Evolutionary conservation across 2,888 invertebrate genomes (phyloP).

Genomic region (Cacoxenus indagator): DNA sequence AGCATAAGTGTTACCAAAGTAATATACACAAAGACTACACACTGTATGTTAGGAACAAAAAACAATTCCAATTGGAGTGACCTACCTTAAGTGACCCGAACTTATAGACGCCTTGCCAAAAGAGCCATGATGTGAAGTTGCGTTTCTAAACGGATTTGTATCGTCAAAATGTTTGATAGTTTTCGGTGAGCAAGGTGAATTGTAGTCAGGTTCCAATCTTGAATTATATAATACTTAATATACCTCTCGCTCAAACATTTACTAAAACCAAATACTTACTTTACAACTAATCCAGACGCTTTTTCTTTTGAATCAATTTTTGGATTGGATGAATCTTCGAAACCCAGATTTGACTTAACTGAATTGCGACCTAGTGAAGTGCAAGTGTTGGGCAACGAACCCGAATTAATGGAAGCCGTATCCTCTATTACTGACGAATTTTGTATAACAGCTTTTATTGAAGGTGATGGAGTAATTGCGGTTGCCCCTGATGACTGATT

Average conservation of each 20-base stretch:
- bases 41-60: conserved; percentile 33
- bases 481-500: conserved; percentile 51
- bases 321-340: conserved; percentile 68
- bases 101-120: conserved; percentile 71
- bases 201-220: conserved; percentile 66
- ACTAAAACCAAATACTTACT: conserved; percentile 46
- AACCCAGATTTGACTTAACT: conserved; percentile 69
- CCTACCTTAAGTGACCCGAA: conserved; percentile 69
- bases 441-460: conserved; percentile 69
- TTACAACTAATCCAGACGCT: conserved; percentile 70
- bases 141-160: conserved; percentile 67
- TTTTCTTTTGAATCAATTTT: conserved; percentile 72
- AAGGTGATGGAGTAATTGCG: conserved; percentile 66
- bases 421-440: conserved; percentile 63
- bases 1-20: conserved; percentile 8
- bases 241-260: neutral
- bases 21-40: no score
- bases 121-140: conserved; percentile 68
- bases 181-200: conserved; percentile 60
- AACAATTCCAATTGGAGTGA: conserved; percentile 18
- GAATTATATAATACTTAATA: neutral
- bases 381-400: conserved; percentile 60
- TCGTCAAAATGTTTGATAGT: conserved; percentile 71
- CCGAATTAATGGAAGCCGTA: conserved; percentile 62
- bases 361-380: conserved; percentile 70